Conservation (phyloP, 2,797 vertebrate genomes). For the Pangasius djambal region DNA sequence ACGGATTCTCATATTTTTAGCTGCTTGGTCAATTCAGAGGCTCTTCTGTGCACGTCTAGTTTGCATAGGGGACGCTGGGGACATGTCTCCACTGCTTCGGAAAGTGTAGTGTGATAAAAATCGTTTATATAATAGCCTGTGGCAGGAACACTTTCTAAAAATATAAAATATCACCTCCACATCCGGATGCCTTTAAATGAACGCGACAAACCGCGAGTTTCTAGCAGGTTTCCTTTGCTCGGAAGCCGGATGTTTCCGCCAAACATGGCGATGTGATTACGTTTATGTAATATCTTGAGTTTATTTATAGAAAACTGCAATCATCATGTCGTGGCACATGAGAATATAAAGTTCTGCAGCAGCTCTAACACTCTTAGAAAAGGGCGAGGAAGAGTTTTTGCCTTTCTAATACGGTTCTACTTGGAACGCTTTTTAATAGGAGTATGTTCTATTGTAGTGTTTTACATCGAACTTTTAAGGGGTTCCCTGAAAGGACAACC, state of each 20-base stretch:
- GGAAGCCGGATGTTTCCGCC: neutral
- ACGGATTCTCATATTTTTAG: neutral
- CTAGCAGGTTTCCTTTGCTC: neutral
- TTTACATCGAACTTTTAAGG: neutral
- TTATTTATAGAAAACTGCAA: neutral
- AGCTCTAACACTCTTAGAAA: neutral
- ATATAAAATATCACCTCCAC: neutral
- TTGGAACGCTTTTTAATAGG: neutral
- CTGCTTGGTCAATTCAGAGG: neutral
- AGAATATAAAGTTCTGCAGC: neutral
- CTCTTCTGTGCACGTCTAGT: neutral
- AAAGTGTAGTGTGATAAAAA: constrained; percentile 4
- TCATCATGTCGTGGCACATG: neutral
- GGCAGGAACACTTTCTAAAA: neutral
- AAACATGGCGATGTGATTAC: neutral
- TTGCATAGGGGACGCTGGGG: neutral
- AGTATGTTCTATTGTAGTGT: neutral
- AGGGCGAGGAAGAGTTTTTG: neutral
- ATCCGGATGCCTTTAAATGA: neutral
- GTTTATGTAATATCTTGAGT: neutral
- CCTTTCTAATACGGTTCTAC: neutral
- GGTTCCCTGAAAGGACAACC: neutral
- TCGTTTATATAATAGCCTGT: neutral
- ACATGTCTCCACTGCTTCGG: neutral
- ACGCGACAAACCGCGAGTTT: neutral